phyloP scores from a whole-genome alignment of 1,140 invertebrate genomes.

The Vanessa tameamea region DNA sequence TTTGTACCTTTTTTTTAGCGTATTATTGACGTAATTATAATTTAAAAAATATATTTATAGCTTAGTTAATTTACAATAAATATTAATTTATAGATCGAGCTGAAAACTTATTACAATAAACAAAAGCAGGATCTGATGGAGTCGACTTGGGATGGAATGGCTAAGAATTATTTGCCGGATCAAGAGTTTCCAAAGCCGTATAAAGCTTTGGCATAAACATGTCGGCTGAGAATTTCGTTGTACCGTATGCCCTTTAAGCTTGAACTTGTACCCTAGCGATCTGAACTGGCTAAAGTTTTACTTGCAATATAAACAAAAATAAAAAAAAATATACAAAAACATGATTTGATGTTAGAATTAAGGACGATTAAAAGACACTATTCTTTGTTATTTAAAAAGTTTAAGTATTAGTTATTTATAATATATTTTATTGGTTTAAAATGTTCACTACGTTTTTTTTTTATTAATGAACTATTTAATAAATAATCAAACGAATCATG shows the following conservation, averaged over 20 bases:
- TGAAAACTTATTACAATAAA: not conserved
- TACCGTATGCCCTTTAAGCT: too few relatives aligned
- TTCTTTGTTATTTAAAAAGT: not conserved
- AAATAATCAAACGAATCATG: not conserved
- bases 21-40: too few relatives aligned
- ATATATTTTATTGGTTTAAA: too few relatives aligned
- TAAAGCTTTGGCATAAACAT: not conserved
- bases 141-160: not conserved
- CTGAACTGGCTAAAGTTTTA: too few relatives aligned
- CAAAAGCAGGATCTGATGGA: not conserved
- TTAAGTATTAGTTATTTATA: too few relatives aligned
- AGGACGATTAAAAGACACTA: not conserved
- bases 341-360: not conserved
- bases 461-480: not conserved
- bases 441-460: too few relatives aligned
- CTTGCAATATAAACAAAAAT: not conserved
- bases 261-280: too few relatives aligned
- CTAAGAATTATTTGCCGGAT: not conserved
- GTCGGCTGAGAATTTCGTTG: too few relatives aligned
- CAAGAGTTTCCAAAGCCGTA: not conserved
- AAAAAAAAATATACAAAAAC: not conserved
- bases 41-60: not conserved
- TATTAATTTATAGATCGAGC: slow-evolving; percentile 1
- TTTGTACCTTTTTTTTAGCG: too few relatives aligned
- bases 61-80: not conserved